phyloP scores from a whole-genome alignment of 2,888 invertebrate species.

The Lymantria monacha region DNA sequence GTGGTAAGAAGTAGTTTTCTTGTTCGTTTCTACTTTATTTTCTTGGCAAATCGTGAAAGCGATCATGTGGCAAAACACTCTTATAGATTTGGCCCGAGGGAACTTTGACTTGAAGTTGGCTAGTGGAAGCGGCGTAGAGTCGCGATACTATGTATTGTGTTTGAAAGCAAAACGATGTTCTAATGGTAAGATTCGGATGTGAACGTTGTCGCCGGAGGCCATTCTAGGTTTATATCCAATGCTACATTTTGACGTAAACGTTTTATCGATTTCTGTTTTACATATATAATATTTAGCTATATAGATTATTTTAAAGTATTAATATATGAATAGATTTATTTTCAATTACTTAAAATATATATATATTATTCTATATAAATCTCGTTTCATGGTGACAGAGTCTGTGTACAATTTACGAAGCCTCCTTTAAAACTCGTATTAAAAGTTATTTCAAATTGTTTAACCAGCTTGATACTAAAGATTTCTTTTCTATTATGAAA shows the following conservation, averaged over 20 bases:
- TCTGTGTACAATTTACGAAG: too few species aligned
- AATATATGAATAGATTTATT: too few species aligned
- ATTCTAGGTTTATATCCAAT: constrained; percentile 31
- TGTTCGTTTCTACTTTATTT: constrained; percentile 69
- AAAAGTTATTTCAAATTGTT: too few species aligned
- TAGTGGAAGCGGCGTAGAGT: constrained; percentile 34
- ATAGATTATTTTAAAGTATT: too few species aligned
- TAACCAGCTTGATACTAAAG: too few species aligned
- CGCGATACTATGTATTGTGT: constrained; percentile 62
- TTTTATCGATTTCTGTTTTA: not conserved
- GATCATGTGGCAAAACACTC: constrained; percentile 80
- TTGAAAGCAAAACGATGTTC: constrained; percentile 79
- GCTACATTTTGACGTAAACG: constrained; percentile 13
- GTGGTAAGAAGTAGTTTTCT: constrained; percentile 62
- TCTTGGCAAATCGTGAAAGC: constrained; percentile 78
- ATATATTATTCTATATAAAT: too few species aligned
- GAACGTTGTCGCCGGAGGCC: constrained; percentile 56
- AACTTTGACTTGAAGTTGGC: constrained; percentile 75
- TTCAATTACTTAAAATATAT: too few species aligned
- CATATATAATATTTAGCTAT: too few species aligned
- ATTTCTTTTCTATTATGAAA: too few species aligned
- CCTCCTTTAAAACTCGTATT: too few species aligned
- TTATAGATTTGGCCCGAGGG: constrained; percentile 76
- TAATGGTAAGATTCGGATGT: constrained; percentile 59
- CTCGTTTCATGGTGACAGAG: too few species aligned